A percentile compares a stretch with the other conserved stretches of the same genome.
Evolutionary conservation across 2,797 vertebrate genomes (phyloP).

Genomic region (Tarsius wallacei): DNA sequence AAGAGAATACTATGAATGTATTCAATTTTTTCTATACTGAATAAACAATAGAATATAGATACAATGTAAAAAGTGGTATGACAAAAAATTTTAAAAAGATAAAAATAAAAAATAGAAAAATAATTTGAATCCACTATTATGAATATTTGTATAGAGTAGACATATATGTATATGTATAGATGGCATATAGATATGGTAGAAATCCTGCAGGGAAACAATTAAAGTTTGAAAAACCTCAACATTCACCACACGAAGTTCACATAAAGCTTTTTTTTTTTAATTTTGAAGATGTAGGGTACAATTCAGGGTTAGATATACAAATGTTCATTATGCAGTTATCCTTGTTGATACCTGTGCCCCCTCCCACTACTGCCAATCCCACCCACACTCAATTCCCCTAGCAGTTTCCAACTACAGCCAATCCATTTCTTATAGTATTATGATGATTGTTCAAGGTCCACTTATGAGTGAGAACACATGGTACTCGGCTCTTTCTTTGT

Average conservation of each 20-base stretch:
- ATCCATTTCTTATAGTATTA: too few species aligned
- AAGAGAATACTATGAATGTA: slow-evolving; percentile 84
- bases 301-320: too few species aligned
- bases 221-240: not conserved
- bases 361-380: too few species aligned
- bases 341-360: too few species aligned
- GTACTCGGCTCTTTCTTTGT: too few species aligned
- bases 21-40: slow-evolving; percentile 82
- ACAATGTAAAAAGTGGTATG: slow-evolving; percentile 87
- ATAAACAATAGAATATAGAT: slow-evolving; percentile 88
- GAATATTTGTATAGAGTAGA: not conserved
- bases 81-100: not conserved
- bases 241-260: not conserved
- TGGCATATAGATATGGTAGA: not conserved
- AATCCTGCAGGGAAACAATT: slow-evolving; percentile 41
- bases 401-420: too few species aligned
- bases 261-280: too few species aligned
- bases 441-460: too few species aligned
- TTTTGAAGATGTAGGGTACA: too few species aligned
- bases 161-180: not conserved
- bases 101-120: not conserved
- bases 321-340: too few species aligned
- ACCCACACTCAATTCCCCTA: too few species aligned
- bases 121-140: slow-evolving; percentile 33
- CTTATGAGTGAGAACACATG: too few species aligned